A percentile compares a stretch with the other conserved stretches of the same genome.
Evolutionary conservation across 1,140 invertebrate species (phyloP).

Genomic region (Carcinoscorpius rotundicauda): DNA sequence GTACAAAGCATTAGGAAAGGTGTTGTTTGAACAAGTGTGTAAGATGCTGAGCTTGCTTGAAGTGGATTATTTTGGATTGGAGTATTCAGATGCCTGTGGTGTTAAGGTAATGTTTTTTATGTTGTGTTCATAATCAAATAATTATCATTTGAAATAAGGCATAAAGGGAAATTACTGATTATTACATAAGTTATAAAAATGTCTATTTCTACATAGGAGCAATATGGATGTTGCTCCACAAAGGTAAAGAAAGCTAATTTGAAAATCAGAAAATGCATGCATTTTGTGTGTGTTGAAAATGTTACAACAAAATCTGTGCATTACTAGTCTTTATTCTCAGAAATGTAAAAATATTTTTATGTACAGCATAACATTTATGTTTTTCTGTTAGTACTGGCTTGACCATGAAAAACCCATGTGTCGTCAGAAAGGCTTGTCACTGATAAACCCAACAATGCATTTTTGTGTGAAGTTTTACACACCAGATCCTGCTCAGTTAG

Average conservation of each 20-base stretch:
- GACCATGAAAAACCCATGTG: conserved; percentile 94
- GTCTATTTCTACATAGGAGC: no score
- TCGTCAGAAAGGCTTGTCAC: conserved; percentile 80
- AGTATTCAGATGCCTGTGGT: conserved; percentile 75
- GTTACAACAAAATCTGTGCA: no score
- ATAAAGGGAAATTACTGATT: no score
- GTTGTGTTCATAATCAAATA: no score
- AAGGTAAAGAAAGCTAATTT: no score
- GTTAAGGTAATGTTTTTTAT: conserved; percentile 47
- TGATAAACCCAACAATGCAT: conserved; percentile 68
- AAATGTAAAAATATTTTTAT: no score
- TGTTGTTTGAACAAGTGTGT: conserved; percentile 92
- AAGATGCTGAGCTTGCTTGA: conserved; percentile 89
- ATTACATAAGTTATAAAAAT: no score
- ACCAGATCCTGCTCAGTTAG: conserved; percentile 90
- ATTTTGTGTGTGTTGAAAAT: no score
- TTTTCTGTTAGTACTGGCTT: conserved; percentile 70
- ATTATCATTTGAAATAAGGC: no score
- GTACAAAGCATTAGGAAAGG: conserved; percentile 84
- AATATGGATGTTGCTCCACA: no score
- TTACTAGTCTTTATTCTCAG: no score
- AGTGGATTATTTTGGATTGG: conserved; percentile 95
- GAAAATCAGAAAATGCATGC: no score
- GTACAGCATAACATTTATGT: background rate
- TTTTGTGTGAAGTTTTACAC: conserved; percentile 97